Conservation (phyloP, 2,888 invertebrate species). For the Empis stercorea region DNA sequence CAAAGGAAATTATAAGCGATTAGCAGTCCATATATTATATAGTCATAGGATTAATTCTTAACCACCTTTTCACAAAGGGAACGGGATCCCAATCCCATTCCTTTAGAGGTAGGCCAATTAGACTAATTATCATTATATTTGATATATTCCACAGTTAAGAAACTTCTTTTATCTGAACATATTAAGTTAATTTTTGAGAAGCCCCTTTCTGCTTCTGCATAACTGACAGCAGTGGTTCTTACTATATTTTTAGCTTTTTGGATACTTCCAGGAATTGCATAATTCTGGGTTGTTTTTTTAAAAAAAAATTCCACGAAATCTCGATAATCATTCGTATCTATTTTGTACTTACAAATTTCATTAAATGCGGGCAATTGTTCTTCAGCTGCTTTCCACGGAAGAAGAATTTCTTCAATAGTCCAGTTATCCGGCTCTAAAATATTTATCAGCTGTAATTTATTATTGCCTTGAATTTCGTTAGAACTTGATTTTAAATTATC, state of each 20-base stretch:
- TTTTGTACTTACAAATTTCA: neutral
- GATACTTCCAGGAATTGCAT: neutral
- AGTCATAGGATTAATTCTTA: neutral
- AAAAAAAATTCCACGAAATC: neutral
- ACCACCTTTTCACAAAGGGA: neutral
- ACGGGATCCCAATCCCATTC: neutral
- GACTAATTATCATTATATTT: neutral
- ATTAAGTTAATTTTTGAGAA: neutral
- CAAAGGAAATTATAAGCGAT: too few relatives aligned
- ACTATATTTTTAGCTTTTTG: neutral
- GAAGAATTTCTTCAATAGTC: neutral
- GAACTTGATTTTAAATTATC: too few relatives aligned
- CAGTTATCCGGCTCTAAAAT: too few relatives aligned
- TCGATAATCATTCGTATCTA: neutral
- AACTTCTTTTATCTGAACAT: neutral
- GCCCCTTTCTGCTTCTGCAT: neutral
- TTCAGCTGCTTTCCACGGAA: neutral
- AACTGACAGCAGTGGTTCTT: neutral
- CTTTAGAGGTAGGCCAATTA: neutral
- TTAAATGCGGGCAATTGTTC: neutral
- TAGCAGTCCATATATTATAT: too few relatives aligned
- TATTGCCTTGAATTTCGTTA: too few relatives aligned
- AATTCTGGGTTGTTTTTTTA: neutral
- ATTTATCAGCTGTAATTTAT: too few relatives aligned
- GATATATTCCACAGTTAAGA: neutral